Evolutionary conservation across 2,113 vertebrate genomes (phyloP), one percentile per base, ranked within the genome.

Genomic region (Peromyscus polionotus): DNA sequence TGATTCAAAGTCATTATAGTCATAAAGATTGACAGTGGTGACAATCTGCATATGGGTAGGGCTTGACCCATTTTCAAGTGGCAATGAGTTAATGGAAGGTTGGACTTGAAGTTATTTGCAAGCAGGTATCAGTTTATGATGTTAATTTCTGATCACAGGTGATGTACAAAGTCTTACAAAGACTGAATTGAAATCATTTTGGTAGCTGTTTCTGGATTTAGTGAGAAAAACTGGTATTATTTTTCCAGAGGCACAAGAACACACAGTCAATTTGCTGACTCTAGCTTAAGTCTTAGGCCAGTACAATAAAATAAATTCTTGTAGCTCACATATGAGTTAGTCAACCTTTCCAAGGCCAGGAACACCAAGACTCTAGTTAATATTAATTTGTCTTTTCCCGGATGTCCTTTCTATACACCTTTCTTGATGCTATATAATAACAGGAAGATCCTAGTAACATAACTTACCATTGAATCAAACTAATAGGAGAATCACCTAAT

Each of bases 1-100:
- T n/a, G 26, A 93, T 33, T 96, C 65, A 76, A 90, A 39, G 28
- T 86, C 54, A 20, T 85, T 88, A 80, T 36, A 88, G 19, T 95
- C 70, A 72, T 57, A 88, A 96, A 93, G 89, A 57, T 28, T 57
- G 86, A 73, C 48, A 54, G 33, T 51, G 45, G 68, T 73, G 45
- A n/a, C 20, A 8, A 54, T 72, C 48, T 88, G 86, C 67, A 16
- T 72, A 72, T 11, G 7, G 67, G 33, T 12, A 72, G 48, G 65
- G 33, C 19, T 57, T 88, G 48, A 57, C 67, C 48, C 48, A 2
- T 77, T 3, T 54, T 79, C 85, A 80, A 39, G 48, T 16, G 88
- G 39, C 51, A 57, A 1, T 6, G 48, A 24, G 26, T 33, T 67
- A 94, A 90, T 28, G 33, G 0, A 11, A 63, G 2, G 13, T 75